Percentiles rank a stretch among this genome's conserved stretches.
These are phyloP conservation scores for Oncorhynchus clarkii DNA, from an alignment of 2,113 vertebrate genomes.

Conservation along the genomic window DNA sequence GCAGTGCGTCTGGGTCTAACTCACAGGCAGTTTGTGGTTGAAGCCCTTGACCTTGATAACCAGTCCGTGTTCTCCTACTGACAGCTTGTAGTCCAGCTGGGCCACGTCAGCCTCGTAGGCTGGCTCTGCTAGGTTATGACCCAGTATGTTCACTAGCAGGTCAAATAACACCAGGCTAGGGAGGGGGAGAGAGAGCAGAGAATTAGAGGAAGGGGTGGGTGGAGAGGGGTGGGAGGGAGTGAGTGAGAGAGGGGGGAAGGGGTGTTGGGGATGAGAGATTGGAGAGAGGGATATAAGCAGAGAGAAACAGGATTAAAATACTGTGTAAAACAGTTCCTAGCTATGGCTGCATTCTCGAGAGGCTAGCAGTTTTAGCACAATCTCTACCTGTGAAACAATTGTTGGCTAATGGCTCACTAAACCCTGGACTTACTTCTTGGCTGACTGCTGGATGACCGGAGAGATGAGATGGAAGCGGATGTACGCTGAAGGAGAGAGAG, in stretches of 20 bases:
- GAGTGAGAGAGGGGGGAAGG: neutral
- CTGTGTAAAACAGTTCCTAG: too few relatives aligned
- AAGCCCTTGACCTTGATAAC: slow-evolving; percentile 92
- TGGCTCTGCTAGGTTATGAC: slow-evolving; percentile 90
- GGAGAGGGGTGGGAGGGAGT: neutral
- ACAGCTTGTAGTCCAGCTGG: slow-evolving; percentile 90
- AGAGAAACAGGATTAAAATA: neutral
- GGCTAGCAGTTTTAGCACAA: too few relatives aligned
- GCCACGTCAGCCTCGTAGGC: slow-evolving; percentile 95
- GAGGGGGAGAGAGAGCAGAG: neutral
- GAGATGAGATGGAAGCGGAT: slow-evolving; percentile 94
- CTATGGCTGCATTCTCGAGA: too few relatives aligned
- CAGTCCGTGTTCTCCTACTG: slow-evolving; percentile 89
- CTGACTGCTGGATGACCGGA: slow-evolving; percentile 89
- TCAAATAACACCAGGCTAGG: slow-evolving; percentile 89
- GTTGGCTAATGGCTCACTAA: neutral
- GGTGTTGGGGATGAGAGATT: neutral
- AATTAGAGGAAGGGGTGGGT: neutral
- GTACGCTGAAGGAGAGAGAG: slow-evolving; percentile 77
- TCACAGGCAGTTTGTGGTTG: slow-evolving; percentile 95
- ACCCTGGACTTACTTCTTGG: slow-evolving; percentile 84
- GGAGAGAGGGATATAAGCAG: neutral
- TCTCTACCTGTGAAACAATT: too few relatives aligned
- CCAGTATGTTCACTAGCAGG: slow-evolving; percentile 93
- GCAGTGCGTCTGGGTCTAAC: slow-evolving; percentile 41